These are phyloP conservation scores for Petaurus breviceps DNA, from an alignment of 2,113 vertebrate genomes.

Conservation along the genomic window DNA sequence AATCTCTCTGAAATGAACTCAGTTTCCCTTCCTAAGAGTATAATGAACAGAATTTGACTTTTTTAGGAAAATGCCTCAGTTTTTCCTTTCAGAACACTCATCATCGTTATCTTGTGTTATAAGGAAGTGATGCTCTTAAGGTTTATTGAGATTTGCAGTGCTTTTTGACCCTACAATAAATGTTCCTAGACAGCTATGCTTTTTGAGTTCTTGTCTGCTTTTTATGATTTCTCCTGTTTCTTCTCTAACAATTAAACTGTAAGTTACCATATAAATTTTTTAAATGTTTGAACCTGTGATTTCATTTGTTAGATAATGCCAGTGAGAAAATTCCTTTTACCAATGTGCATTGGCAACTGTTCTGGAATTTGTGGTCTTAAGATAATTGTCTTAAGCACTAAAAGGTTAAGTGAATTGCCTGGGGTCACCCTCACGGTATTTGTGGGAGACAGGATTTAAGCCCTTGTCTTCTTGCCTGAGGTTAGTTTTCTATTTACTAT, in stretches of 20 bases:
- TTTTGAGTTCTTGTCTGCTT: neutral
- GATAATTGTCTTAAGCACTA: neutral
- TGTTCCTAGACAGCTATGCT: neutral
- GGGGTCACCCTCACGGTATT: neutral
- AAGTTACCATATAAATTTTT: neutral
- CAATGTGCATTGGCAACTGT: neutral
- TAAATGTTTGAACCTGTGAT: neutral
- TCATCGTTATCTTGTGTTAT: neutral
- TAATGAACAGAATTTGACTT: neutral
- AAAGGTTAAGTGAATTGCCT: neutral
- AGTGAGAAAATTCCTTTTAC: neutral
- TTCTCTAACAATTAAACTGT: neutral
- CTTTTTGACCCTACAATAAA: neutral
- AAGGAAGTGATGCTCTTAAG: neutral
- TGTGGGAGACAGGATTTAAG: neutral
- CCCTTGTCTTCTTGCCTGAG: neutral
- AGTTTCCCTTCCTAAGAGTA: neutral
- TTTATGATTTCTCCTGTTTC: neutral
- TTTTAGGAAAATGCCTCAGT: neutral
- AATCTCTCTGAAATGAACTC: neutral
- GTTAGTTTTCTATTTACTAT: neutral
- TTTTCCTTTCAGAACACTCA: neutral
- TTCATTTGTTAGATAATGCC: neutral
- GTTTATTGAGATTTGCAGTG: neutral
- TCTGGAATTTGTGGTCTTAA: neutral